Evolutionary conservation across 1,140 invertebrate genomes (phyloP).

Genomic region (Venturia canescens): DNA sequence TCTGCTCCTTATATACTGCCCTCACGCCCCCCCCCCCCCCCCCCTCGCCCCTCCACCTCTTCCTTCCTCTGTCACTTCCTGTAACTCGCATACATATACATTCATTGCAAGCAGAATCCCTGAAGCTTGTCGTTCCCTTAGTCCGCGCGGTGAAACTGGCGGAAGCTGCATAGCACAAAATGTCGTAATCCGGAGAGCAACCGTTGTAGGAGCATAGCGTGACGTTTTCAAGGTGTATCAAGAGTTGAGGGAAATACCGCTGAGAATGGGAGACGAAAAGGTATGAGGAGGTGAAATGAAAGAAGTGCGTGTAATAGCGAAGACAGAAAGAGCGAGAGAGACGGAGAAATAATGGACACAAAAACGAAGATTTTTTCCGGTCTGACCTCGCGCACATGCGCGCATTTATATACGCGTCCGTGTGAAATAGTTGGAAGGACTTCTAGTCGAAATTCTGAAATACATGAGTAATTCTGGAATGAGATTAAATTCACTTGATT

Average conservation of each 20-base stretch:
- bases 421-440: background rate
- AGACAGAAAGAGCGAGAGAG: background rate
- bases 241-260: background rate
- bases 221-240: background rate
- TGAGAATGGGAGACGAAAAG: background rate
- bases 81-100: background rate
- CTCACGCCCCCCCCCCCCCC: background rate
- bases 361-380: background rate
- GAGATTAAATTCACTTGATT: no score
- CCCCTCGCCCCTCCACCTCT: no score
- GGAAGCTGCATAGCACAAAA: conserved; percentile 50
- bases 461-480: no score
- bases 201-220: background rate
- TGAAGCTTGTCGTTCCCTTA: conserved; percentile 11
- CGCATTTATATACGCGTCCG: background rate
- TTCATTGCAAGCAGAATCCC: background rate
- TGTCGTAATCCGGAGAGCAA: conserved; percentile 55
- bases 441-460: no score
- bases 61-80: no score
- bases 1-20: background rate
- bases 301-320: background rate
- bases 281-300: background rate
- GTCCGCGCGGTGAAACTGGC: conserved; percentile 24
- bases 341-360: background rate
- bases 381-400: background rate